Conservation (phyloP, 1,140 invertebrate species). For the Zaprionus inermis region DNA sequence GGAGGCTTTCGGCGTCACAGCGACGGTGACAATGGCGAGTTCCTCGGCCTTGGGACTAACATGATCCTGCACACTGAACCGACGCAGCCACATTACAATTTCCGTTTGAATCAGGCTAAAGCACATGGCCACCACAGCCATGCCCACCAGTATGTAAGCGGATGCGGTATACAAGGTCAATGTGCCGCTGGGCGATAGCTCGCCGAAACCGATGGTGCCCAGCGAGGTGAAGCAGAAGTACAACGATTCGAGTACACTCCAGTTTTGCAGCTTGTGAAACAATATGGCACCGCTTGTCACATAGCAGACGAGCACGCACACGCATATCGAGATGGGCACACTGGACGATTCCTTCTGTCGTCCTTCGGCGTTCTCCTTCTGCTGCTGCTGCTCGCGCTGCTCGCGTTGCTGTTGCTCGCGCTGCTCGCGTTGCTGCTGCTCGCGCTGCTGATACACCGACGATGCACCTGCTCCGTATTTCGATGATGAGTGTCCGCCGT, state of each 20-base stretch:
- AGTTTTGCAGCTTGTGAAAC: conserved; percentile 95
- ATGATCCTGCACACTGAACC: conserved; percentile 85
- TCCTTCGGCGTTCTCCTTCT: conserved; percentile 32
- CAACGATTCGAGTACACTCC: conserved; percentile 95
- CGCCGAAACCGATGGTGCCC: conserved; percentile 95
- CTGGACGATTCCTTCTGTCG: conserved; percentile 74
- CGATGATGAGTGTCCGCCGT: conserved; percentile 31
- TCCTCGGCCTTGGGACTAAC: conserved; percentile 79
- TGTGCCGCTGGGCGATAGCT: conserved; percentile 88
- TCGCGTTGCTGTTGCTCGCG: conserved; percentile 41
- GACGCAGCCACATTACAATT: conserved; percentile 88
- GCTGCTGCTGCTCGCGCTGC: conserved; percentile 40
- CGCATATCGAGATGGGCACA: conserved; percentile 94
- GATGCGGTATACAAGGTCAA: conserved; percentile 88
- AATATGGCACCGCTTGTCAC: conserved; percentile 95
- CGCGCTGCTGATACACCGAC: conserved; percentile 63
- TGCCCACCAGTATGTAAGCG: conserved; percentile 95
- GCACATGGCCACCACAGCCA: conserved; percentile 98
- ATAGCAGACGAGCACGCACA: conserved; percentile 95
- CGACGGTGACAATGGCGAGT: conserved; percentile 76
- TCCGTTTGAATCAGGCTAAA: conserved; percentile 98
- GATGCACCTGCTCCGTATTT: conserved; percentile 60
- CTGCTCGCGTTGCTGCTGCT: conserved; percentile 52
- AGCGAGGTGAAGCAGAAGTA: conserved; percentile 98
- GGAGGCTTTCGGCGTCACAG: conserved; percentile 82